Percentiles rank a stretch among this genome's conserved stretches.
These are phyloP conservation scores for Drosophila dives DNA, from an alignment of 2,888 invertebrate species.

Conservation along the genomic window DNA sequence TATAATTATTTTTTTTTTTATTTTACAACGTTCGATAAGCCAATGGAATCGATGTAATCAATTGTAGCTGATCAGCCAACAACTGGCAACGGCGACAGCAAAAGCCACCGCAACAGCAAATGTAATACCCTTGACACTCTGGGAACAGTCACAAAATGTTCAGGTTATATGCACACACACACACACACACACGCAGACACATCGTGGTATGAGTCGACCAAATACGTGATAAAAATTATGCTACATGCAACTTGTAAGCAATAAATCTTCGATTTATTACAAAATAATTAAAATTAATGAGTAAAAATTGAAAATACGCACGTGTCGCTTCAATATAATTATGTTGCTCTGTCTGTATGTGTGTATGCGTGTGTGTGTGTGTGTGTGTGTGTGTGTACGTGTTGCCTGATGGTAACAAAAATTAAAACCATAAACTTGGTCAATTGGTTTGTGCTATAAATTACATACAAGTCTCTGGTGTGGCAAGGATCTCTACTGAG, in stretches of 20 bases:
- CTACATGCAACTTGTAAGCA: slow-evolving; percentile 71
- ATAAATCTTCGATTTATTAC: slow-evolving; percentile 80
- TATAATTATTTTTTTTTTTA: too few relatives aligned
- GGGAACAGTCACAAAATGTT: slow-evolving; percentile 10
- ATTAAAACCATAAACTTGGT: slow-evolving; percentile 68
- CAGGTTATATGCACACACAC: slow-evolving; percentile 8
- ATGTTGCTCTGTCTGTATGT: slow-evolving; percentile 13
- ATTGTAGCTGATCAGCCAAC: slow-evolving; percentile 26
- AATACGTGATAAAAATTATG: slow-evolving; percentile 76
- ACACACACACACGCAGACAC: background rate
- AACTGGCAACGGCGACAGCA: slow-evolving; percentile 22
- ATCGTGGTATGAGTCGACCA: slow-evolving; percentile 6
- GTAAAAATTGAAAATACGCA: slow-evolving; percentile 77
- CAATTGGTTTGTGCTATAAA: slow-evolving; percentile 62
- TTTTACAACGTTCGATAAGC: background rate
- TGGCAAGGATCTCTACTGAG: slow-evolving; percentile 1
- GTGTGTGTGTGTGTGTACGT: slow-evolving; percentile 10
- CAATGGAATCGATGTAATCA: slow-evolving; percentile 5
- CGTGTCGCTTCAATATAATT: slow-evolving; percentile 55
- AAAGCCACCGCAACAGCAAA: slow-evolving; percentile 39
- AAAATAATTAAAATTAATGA: slow-evolving; percentile 81
- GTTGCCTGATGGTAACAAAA: slow-evolving; percentile 41
- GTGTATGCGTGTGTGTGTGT: slow-evolving; percentile 11
- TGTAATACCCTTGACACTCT: slow-evolving; percentile 41
- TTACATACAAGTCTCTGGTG: slow-evolving; percentile 28